These are phyloP conservation scores for Clupea harengus DNA, from an alignment of 2,113 vertebrate species.

Conservation along the genomic window DNA sequence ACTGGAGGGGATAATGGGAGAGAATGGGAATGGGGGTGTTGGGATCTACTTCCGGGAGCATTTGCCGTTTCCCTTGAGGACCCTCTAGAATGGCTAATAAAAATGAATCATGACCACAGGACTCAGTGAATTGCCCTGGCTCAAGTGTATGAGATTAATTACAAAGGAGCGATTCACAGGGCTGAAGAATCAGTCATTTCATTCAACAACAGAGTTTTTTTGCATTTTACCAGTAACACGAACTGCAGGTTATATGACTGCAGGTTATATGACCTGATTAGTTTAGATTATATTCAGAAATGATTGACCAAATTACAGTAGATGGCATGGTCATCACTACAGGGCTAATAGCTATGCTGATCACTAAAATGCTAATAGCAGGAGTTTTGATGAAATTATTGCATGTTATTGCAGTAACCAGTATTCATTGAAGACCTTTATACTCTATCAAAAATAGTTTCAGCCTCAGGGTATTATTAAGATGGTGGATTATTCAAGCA, in stretches of 20 bases:
- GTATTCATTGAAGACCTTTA: background rate
- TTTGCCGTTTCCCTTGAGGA: slow-evolving; percentile 28
- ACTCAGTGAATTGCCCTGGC: background rate
- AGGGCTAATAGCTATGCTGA: background rate
- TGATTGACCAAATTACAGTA: background rate
- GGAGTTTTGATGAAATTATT: background rate
- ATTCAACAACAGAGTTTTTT: slow-evolving; percentile 29
- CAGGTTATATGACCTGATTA: background rate
- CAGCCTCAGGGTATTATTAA: too few relatives aligned
- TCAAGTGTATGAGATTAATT: slow-evolving; percentile 42
- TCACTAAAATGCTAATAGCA: background rate
- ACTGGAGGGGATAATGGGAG: slow-evolving; percentile 52
- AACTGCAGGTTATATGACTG: background rate
- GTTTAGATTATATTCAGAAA: background rate
- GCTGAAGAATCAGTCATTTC: background rate
- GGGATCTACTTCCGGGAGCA: background rate
- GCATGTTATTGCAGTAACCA: background rate
- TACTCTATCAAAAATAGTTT: too few relatives aligned
- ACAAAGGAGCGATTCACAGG: background rate
- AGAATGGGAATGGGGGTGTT: slow-evolving; percentile 37
- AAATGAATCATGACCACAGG: slow-evolving; percentile 34
- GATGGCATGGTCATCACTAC: background rate
- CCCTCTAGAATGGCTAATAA: slow-evolving; percentile 38
- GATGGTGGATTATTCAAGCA: too few relatives aligned
- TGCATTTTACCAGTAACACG: background rate